Evolutionary conservation across 2,113 vertebrate species (phyloP), one percentile per base, ranked within the genome.

Genomic region (Pachycephala philippinensis): DNA sequence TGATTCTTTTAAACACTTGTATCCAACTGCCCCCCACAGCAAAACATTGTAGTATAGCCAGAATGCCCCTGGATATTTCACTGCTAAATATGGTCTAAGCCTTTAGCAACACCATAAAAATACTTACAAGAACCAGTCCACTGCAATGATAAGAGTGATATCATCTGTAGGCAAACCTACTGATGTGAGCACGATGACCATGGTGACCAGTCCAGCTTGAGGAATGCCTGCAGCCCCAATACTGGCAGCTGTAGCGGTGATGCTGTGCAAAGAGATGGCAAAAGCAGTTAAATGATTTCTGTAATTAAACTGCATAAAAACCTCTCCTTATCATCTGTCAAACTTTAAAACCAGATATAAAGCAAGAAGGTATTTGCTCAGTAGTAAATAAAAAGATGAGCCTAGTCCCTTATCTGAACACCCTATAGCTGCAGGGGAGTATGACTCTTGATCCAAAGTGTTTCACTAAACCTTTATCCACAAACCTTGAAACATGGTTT

Each of bases 51-150:
- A 23, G 2, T 69, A 30, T 39, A 65, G 33, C 18, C 24, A 30
- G 8, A 76, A 52, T 20, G 5, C n/a, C 7, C 20, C 27, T 39
- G 44, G 9, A 8, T 74, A 37, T 27, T 76, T 26, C 10, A n/a
- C 37, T 66, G 75, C 39, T 45, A 78, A 82, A 64, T 63, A 54
- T 13, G 7, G 2, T 39, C 27, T 66, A 63, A 70, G 16, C 5
- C 30, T 16, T 61, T 60, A 81, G 13, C 10, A 19, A 30, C 13
- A 63, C 33, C 11, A 30, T 23, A 64, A 80, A 76, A 28, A 47
- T 98, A 99, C 99, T 99, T 97, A 99, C 99, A 99, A 97, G 95
- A 99, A 99, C 99, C 99, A 99, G 96, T 99, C 99, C 78, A 99
- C 99, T 2, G 99, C 99, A 63, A 99, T 99, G 97, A 99, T 99